phyloP scores from a whole-genome alignment of 2,888 invertebrate genomes.

The Microdon myrmicae region DNA sequence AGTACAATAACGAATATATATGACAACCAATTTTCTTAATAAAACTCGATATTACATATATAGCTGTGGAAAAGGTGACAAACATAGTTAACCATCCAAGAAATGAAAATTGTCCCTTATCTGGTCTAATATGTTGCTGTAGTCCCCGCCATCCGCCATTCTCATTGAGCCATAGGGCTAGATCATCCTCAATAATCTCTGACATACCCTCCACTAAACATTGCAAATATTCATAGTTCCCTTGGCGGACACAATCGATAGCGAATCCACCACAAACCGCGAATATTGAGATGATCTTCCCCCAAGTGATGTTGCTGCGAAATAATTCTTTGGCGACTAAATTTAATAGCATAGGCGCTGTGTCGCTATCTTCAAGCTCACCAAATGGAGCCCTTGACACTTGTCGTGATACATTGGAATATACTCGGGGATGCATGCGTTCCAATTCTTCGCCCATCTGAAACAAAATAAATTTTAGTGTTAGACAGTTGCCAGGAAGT shows the following conservation, averaged over 20 bases:
- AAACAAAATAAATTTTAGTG: conserved; percentile 58
- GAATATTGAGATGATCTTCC: conserved; percentile 82
- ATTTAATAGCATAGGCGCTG: conserved; percentile 70
- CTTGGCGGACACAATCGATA: conserved; percentile 80
- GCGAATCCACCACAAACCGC: conserved; percentile 86
- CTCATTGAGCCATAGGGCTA: conserved; percentile 78
- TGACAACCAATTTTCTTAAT: conserved; percentile 63
- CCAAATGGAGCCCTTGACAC: conserved; percentile 73
- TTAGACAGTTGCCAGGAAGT: neutral
- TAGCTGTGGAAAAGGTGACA: conserved; percentile 62
- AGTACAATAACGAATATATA: conserved; percentile 64
- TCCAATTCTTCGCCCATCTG: conserved; percentile 78
- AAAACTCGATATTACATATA: conserved; percentile 63
- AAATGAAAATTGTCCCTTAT: conserved; percentile 61
- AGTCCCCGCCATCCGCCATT: conserved; percentile 82
- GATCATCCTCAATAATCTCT: conserved; percentile 76
- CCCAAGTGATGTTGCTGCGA: conserved; percentile 79
- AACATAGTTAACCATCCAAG: conserved; percentile 64
- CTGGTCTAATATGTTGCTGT: conserved; percentile 62
- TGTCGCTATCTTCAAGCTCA: conserved; percentile 69
- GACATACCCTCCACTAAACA: conserved; percentile 81
- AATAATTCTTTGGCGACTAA: conserved; percentile 79
- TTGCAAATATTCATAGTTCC: conserved; percentile 81
- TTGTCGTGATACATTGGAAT: conserved; percentile 79
- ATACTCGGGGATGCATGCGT: conserved; percentile 80